Evolutionary conservation across 2,113 vertebrate genomes (phyloP).

Genomic region (Hemiprocne comata): DNA sequence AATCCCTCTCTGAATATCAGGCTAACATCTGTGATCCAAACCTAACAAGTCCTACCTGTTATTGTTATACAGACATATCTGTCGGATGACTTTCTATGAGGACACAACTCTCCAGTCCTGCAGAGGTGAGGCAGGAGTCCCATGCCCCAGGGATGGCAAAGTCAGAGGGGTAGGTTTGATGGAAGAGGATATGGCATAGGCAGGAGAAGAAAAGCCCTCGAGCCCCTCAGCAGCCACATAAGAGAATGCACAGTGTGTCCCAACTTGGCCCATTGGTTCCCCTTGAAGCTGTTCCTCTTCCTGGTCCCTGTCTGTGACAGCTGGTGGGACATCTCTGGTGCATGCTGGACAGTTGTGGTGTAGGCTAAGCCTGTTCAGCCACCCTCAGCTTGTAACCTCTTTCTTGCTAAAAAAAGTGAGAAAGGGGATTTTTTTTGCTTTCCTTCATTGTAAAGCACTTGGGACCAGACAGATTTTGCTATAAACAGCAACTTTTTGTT

Average conservation of each 20-base stretch:
- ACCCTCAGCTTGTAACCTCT: fast-evolving
- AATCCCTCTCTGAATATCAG: neutral
- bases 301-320: neutral
- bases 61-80: fast-evolving
- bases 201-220: neutral
- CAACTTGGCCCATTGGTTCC: neutral
- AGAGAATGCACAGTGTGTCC: fast-evolving
- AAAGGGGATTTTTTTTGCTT: neutral
- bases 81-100: neutral
- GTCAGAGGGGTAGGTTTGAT: neutral
- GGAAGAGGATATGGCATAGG: neutral
- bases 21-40: neutral
- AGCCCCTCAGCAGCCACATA: fast-evolving
- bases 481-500: neutral
- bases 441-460: neutral
- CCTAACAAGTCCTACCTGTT: neutral
- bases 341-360: neutral
- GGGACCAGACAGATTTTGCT: neutral
- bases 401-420: neutral
- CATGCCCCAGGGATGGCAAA: fast-evolving
- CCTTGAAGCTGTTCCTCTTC: neutral
- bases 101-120: neutral
- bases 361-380: neutral
- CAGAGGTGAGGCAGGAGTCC: neutral
- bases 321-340: neutral